Base-by-base conservation (phyloP, 2,113 vertebrate genomes). In the Pluvianellus socialis region DNA sequence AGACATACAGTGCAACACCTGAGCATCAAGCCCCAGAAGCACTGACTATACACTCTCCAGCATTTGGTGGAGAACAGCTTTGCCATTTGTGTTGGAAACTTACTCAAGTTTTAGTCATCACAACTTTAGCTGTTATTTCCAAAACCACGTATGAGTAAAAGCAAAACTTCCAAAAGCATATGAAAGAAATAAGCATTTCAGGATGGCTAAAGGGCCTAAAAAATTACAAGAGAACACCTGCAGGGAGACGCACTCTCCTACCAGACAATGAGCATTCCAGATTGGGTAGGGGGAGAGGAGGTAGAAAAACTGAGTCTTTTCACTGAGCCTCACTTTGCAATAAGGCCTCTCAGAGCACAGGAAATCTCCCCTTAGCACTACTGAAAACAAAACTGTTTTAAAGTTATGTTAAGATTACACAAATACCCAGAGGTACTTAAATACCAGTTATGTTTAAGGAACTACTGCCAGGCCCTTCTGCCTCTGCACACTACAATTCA, bases 361-460 rank as follows among this genome's bases (percentile, higher is more conserved):
- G 58, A 90, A 90, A 65, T 40, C 40, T 61, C 33, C 26, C 66
- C 47, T 72, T 59, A 79, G 42, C 58, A 47, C 44, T 75, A 56
- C 30, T 59, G 52, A 91, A 72, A 79, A 85, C 32, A 62, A 88
- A 63, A 82, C 18, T 28, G 52, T 63, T 79, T 92, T 72, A 50
- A 79, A 85, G 71, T 27, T 30, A 55, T 1, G 1, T 56, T 71
- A 19, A 50, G 32, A 79, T 68, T n/a, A 90, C 44, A 71, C 32
- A 87, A 79, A 85, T 33, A 93, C 56, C 50, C 80, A 77, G 61
- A 91, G 20, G 86, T 73, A 84, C 68, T 89, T 79, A 87, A 93
- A 85, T 33, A 59, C 28, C 66, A 82, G 56, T 55, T 74, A 63
- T 3, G 7, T 20, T 85, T 66, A 47, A 89, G 63, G 38, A 91